A percentile compares a stretch with the other conserved stretches of the same genome.
Evolutionary conservation across 2,797 vertebrate genomes (phyloP).

Genomic region (Halcyon badia): DNA sequence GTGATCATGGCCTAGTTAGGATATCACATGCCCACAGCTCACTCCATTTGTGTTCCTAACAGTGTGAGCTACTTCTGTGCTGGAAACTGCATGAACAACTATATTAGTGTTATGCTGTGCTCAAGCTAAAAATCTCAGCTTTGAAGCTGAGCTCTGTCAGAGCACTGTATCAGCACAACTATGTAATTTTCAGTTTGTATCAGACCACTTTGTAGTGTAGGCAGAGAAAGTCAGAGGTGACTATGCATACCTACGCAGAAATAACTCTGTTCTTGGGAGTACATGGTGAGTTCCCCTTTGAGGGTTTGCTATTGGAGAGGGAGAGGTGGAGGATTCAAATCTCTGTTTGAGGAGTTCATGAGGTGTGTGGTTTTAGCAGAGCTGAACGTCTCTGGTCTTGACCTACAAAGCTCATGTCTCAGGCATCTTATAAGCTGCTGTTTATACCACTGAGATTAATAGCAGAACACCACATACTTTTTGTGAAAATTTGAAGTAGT

Average conservation of each 20-base stretch:
- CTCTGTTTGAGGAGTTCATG: not conserved
- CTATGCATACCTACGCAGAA: not conserved
- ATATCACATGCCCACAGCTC: not conserved
- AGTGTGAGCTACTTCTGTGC: not conserved
- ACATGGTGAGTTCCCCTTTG: not conserved
- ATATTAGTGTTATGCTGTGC: not conserved
- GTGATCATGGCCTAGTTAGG: not conserved
- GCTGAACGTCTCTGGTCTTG: not conserved
- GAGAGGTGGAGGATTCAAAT: not conserved
- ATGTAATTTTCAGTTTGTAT: not conserved
- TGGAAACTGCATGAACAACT: not conserved
- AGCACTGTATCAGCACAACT: not conserved
- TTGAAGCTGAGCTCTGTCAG: not conserved
- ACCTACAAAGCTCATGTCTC: not conserved
- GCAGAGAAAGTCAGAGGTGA: not conserved
- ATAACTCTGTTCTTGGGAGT: not conserved
- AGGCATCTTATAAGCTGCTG: not conserved
- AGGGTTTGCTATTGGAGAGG: not conserved
- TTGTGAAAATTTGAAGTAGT: not conserved
- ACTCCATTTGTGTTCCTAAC: not conserved
- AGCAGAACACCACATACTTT: not conserved
- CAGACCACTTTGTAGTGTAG: not conserved
- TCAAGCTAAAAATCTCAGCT: not conserved
- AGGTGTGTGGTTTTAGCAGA: not conserved
- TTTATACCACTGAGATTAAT: not conserved